Conservation (phyloP, 2,113 vertebrate genomes). For the Callochromis pleurospilus region DNA sequence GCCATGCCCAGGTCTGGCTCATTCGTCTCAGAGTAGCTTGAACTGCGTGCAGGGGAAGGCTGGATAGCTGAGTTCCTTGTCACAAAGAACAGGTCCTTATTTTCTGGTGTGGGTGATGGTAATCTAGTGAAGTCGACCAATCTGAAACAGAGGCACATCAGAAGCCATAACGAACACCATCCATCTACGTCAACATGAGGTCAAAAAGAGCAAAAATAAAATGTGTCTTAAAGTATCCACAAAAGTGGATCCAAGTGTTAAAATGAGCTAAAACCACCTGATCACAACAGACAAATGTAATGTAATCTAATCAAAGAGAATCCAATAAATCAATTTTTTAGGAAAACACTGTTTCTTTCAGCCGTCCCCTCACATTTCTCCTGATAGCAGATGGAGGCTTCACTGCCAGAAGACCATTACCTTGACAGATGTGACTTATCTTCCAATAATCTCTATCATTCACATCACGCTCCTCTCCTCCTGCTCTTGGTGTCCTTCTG, state of each 20-base stretch:
- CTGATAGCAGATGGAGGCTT: constrained; percentile 4
- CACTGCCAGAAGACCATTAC: constrained; percentile 44
- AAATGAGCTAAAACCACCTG: background rate
- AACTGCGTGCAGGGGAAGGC: constrained; percentile 93
- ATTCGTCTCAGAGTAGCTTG: constrained; percentile 97
- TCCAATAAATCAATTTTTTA: background rate
- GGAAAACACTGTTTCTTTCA: background rate
- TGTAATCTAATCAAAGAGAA: background rate
- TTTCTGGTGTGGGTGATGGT: constrained; percentile 97
- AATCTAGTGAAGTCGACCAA: constrained; percentile 97
- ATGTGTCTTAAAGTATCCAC: background rate
- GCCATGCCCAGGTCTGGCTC: constrained; percentile 90
- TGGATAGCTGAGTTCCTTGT: constrained; percentile 92
- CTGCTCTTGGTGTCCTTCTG: constrained; percentile 10
- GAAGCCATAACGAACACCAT: background rate
- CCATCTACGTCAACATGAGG: background rate
- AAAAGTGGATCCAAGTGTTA: background rate
- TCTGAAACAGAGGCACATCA: constrained; percentile 67
- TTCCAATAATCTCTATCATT: constrained; percentile 37
- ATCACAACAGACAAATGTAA: background rate
- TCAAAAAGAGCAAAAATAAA: background rate
- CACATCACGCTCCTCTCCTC: constrained; percentile 26
- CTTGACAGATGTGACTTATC: constrained; percentile 44
- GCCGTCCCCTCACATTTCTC: background rate
- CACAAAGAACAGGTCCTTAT: constrained; percentile 99